These are phyloP conservation scores for Bradypus variegatus DNA, from an alignment of 2,797 vertebrate species.

Conservation along the genomic window DNA sequence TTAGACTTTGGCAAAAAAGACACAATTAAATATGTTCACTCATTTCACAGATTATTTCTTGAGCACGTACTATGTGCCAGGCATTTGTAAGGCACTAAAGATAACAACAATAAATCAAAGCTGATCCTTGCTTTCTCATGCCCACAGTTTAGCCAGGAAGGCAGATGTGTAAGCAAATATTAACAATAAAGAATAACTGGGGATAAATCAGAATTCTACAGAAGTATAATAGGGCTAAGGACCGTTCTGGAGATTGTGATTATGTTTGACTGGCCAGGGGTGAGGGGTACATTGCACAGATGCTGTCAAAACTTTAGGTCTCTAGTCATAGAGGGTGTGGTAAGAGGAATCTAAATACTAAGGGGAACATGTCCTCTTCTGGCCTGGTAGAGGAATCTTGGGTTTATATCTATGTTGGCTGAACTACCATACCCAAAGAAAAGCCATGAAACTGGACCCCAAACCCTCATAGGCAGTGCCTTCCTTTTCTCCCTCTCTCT, in stretches of 20 bases:
- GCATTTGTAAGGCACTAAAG: background rate
- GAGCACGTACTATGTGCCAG: slow-evolving; percentile 30
- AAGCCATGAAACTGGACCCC: background rate
- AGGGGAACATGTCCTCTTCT: background rate
- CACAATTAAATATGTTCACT: background rate
- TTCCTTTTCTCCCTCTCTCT: background rate
- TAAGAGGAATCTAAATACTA: background rate
- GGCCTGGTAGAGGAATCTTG: background rate
- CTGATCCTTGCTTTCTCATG: background rate
- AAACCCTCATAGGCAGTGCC: background rate
- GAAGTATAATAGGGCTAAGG: background rate
- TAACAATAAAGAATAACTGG: background rate
- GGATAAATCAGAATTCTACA: background rate
- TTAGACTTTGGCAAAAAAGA: background rate
- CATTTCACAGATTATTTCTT: background rate
- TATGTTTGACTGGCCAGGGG: background rate
- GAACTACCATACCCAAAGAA: background rate
- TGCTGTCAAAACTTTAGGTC: background rate
- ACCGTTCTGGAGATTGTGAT: background rate
- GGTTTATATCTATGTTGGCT: background rate
- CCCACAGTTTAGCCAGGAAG: background rate
- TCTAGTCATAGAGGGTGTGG: background rate
- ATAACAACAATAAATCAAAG: background rate
- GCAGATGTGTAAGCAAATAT: background rate
- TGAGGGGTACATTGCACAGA: background rate